Evolutionary conservation across 53 echinoderm and acorn worm species (phyloP), one percentile per base, ranked within the genome.

Genomic region (Arbacia lixula): DNA sequence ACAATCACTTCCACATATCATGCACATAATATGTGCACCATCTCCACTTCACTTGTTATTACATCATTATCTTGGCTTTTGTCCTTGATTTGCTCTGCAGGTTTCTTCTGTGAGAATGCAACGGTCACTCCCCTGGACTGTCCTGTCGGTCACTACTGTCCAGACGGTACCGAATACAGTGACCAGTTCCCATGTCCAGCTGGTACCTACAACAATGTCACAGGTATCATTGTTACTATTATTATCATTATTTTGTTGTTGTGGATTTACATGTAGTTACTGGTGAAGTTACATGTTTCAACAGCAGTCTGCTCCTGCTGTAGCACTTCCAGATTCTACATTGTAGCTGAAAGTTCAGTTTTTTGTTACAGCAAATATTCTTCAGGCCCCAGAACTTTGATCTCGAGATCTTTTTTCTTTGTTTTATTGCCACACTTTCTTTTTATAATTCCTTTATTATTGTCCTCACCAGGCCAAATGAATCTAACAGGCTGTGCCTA

Each of bases 61-160:
- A n/a, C n/a, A n/a, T n/a, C n/a, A n/a, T n/a, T n/a, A n/a, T n/a
- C n/a, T n/a, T n/a, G n/a, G n/a, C n/a, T 56, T 8, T 28, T 49
- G 1, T 29, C 49, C 28, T 9, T 0, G 3, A 19, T 33, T 24
- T 29, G 16, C 21, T 39, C 53, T 58, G 12, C 42, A 93, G 95
- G 95, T 50, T 93, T 90, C 76, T 97, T 90, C 78, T 97, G 98
- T 86, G 92, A 88, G 78, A 95, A 92, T 91, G 72, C 90, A 17
- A 97, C 98, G 3, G 80, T 97, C 26, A 83, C 88, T 35, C 98
- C 98, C 4, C 58, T 85, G 25, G 94, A 94, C 29, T 97, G 98
- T 79, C 94, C 92, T 29, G 88, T 89, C 12, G 98, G 98, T 77
- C 92, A 94, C 83, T 94, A 94, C 82, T 97, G 98, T 67, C 94